Percentiles rank a stretch among this genome's conserved stretches.
phyloP scores from a whole-genome alignment of 1,140 invertebrate genomes.

The Stratiolaelaps scimitus region DNA sequence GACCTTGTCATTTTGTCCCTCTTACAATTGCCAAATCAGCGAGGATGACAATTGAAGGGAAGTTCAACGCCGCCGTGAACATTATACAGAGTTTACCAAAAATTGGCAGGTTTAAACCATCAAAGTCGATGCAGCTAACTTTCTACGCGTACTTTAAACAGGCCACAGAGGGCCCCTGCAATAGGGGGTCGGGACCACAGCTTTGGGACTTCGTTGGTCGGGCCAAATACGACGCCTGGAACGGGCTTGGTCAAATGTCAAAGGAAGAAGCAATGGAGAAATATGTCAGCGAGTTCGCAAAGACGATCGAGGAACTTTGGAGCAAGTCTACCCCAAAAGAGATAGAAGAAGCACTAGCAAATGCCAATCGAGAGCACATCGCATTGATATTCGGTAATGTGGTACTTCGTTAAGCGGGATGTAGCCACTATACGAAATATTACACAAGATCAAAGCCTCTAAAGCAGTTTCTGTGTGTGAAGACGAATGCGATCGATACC shows the following conservation, averaged over 20 bases:
- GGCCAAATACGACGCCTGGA: constrained; percentile 83
- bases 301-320: not conserved
- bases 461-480: no score
- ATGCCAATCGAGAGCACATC: constrained; percentile 14
- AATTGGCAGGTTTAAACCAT: constrained; percentile 84
- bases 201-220: constrained; percentile 82
- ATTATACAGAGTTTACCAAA: constrained; percentile 72
- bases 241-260: constrained; percentile 59
- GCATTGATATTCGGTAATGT: no score
- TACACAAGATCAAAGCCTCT: no score
- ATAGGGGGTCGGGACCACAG: constrained; percentile 54
- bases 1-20: no score
- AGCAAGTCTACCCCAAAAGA: constrained; percentile 44
- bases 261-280: constrained; percentile 70
- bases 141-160: constrained; percentile 94
- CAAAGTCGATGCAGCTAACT: constrained; percentile 75
- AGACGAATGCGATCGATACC: no score
- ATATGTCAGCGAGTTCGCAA: constrained; percentile 72
- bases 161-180: constrained; percentile 73
- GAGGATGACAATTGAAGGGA: constrained; percentile 59
- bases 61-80: constrained; percentile 72
- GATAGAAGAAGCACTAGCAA: constrained; percentile 41
- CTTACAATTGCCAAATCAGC: no score
- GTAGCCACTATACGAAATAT: no score
- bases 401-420: no score